Percentiles rank a stretch among this genome's conserved stretches.
phyloP scores from a whole-genome alignment of 2,113 vertebrate genomes.

The Zingel zingel region DNA sequence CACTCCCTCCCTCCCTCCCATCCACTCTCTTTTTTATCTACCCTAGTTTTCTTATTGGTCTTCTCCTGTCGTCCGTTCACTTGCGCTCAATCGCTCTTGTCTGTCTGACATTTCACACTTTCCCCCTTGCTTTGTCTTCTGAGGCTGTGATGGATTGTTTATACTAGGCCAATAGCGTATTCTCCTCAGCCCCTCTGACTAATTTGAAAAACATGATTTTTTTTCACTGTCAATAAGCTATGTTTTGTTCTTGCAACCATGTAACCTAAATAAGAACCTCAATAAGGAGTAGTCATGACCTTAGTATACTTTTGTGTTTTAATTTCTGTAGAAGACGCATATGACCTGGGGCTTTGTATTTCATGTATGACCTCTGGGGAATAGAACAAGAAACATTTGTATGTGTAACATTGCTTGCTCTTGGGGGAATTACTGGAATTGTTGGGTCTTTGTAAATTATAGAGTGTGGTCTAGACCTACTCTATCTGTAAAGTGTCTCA shows the following conservation, averaged over 20 bases:
- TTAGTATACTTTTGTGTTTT: slow-evolving; percentile 3
- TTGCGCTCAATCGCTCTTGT: slow-evolving; percentile 36
- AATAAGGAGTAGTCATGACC: background rate
- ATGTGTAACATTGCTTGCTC: too few species aligned
- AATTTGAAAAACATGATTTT: slow-evolving; percentile 43
- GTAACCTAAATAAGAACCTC: slow-evolving; percentile 8
- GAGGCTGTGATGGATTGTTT: slow-evolving; percentile 58
- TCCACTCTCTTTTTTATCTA: background rate
- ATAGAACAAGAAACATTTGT: slow-evolving; percentile 6
- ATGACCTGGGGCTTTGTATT: slow-evolving; percentile 13
- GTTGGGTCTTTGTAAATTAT: too few species aligned
- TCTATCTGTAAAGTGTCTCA: too few species aligned
- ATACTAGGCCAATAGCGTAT: slow-evolving; percentile 46
- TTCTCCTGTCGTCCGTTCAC: slow-evolving; percentile 17
- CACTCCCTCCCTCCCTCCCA: background rate
- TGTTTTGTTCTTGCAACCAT: slow-evolving; percentile 12
- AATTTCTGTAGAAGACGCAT: background rate
- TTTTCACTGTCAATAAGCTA: background rate
- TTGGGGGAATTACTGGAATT: too few species aligned
- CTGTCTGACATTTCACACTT: slow-evolving; percentile 22
- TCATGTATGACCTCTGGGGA: slow-evolving; percentile 4
- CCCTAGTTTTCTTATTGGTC: slow-evolving; percentile 20
- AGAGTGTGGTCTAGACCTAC: too few species aligned
- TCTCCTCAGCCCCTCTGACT: slow-evolving; percentile 40
- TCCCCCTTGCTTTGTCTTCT: slow-evolving; percentile 34